Percentiles rank a stretch among this genome's conserved stretches.
phyloP scores from a whole-genome alignment of 2,797 vertebrate species.

The Manis pentadactyla region DNA sequence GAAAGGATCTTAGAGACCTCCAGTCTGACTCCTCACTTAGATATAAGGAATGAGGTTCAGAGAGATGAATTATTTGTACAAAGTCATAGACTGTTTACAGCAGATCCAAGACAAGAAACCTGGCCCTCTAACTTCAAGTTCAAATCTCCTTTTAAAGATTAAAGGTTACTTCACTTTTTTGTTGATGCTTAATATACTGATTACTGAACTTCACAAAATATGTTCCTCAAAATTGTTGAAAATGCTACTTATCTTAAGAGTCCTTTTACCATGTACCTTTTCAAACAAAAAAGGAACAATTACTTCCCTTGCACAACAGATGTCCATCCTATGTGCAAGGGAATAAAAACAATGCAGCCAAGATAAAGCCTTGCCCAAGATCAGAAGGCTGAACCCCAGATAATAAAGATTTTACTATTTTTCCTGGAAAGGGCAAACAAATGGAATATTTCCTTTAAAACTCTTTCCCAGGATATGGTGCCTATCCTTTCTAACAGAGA shows the following conservation, averaged over 20 bases:
- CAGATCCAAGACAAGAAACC: neutral
- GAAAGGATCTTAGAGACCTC: neutral
- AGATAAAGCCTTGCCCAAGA: neutral
- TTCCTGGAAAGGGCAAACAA: neutral
- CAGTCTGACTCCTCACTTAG: neutral
- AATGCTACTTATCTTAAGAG: slow-evolving; percentile 16
- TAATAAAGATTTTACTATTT: slow-evolving; percentile 2
- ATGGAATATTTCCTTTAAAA: neutral
- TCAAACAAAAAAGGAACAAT: slow-evolving; percentile 16
- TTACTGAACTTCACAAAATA: neutral
- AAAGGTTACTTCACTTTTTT: neutral
- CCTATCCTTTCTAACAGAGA: neutral
- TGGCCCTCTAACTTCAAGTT: neutral
- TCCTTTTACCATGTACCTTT: neutral
- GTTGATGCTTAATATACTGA: neutral
- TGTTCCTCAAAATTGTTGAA: slow-evolving; percentile 3
- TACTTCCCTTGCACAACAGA: neutral
- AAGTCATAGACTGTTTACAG: neutral
- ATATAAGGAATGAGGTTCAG: neutral
- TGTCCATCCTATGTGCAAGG: neutral
- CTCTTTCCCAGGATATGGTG: neutral
- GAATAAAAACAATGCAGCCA: slow-evolving; percentile 9
- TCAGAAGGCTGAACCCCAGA: neutral
- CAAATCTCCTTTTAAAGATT: neutral
- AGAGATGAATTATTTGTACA: neutral